Evolutionary conservation across 2,888 invertebrate genomes (phyloP).

Genomic region (Molorchus minor): DNA sequence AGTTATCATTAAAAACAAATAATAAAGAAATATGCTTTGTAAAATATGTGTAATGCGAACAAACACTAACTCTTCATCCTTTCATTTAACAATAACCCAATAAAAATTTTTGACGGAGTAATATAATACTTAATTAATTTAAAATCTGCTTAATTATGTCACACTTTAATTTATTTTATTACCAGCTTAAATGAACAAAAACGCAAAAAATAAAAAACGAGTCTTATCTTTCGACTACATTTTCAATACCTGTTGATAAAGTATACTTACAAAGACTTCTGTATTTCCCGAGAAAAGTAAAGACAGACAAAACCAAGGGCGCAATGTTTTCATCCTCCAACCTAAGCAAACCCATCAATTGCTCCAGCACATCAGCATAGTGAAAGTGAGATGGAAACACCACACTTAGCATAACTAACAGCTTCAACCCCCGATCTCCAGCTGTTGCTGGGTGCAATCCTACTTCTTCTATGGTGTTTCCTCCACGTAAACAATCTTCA

Average conservation of each 20-base stretch:
- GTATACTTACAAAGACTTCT: conserved; percentile 76
- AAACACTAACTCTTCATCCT: too few relatives aligned
- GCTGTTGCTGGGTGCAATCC: conserved; percentile 84
- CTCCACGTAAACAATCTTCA: conserved; percentile 79
- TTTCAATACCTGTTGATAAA: neutral
- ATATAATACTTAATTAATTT: too few relatives aligned
- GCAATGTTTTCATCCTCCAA: conserved; percentile 83
- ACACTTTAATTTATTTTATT: too few relatives aligned
- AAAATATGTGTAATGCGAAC: too few relatives aligned
- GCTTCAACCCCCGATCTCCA: conserved; percentile 87
- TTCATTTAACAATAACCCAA: too few relatives aligned
- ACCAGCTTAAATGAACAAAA: too few relatives aligned
- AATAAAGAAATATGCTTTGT: too few relatives aligned
- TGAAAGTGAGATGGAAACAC: conserved; percentile 95
- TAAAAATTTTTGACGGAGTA: too few relatives aligned
- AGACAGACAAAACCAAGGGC: conserved; percentile 83
- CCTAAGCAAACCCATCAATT: conserved; percentile 79
- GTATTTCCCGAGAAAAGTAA: conserved; percentile 88
- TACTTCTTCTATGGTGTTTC: conserved; percentile 75
- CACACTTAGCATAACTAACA: conserved; percentile 88
- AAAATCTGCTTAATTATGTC: too few relatives aligned
- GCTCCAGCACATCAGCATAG: conserved; percentile 82
- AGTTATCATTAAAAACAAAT: too few relatives aligned
- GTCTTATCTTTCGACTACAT: neutral
- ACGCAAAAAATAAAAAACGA: conserved; percentile 2